Evolutionary conservation across 2,888 invertebrate genomes (phyloP), one percentile per base, ranked within the genome.

Genomic region (Sarcophaga rosellei): DNA sequence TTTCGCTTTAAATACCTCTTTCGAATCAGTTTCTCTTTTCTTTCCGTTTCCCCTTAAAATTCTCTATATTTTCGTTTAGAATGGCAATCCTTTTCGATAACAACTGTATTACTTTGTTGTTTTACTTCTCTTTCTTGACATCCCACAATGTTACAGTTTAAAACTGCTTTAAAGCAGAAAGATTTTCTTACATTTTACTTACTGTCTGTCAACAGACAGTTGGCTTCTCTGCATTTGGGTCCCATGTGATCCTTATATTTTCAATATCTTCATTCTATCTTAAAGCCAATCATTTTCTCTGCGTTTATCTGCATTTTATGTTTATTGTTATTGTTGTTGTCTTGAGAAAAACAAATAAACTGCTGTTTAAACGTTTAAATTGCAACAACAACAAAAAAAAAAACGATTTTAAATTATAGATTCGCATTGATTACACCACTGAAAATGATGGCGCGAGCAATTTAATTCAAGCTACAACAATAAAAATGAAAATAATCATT

Each of bases 261-360:
- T 66, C 65, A 44, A 44, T 78, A 57, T 75, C 68, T 73, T 47
- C 25, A 81, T 81, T 68, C 68, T 47, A 74, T 74, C 66, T 75
- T 35, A 23, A 35, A 74, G 53, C 62, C 81, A 81, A 53, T 81
- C 69, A 69, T 75, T 68, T 44, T 69, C 62, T 81, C 74, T 81
- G 47, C 21, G 12, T 68, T 81, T 81, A 81, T 81, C 47, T 68
- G 79, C 20, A 11, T 75, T 81, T 81, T 81, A 81, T 81, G 68
- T 69, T 75, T 81, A 75, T 81, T 81, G 75, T 75, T 81, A 53
- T 53, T 15, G 53, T 15, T 15, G 17, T 15, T 47, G 53, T 15
- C 15, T 53, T 5, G 17, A 53, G 53, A 53, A 53, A 53, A 53
- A 53, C 53, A 53, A 53, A 53, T 53, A 53, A 53, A 53, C 53